Base-by-base conservation (phyloP, 2,113 vertebrate species). In the Microtus ochrogaster region DNA sequence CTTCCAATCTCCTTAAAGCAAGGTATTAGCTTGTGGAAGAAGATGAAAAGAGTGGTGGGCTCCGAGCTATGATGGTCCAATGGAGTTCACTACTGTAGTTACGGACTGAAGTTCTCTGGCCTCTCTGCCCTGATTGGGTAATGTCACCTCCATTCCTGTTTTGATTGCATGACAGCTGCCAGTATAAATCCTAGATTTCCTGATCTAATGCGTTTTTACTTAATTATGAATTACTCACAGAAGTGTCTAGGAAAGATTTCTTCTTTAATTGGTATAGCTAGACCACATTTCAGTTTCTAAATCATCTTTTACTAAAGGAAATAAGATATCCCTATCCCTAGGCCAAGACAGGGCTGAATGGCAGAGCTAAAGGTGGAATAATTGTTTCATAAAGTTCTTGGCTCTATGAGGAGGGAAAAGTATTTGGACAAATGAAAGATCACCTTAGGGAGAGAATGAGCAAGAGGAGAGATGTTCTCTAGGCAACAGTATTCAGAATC, bases 101-200 rank as follows among this genome's bases (percentile, higher is more conserved):
- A 28, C 61, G 83, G 21, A 22, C 4, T 3, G 17, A 41, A 21
- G 33, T 77, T 84, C 17, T 39, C 44, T 68, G 39, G 16, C 16
- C n/a, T 84, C 39, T 74, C 7, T 22, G 1, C 9, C 4, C 17
- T 44, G 55, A 47, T 73, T 89, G 41, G 49, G 14, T 82, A 8
- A 21, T 65, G n/a, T 30, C 21, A 26, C n/a, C 14, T 65, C 66
- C 16, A 81, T 39, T 36, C 14, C 22, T 90, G 4, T 79, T 85
- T 91, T 41, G 5, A 58, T 28, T 86, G 26, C 11, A 12, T 73
- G 79, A 68, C 33, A 74, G 47, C 8, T 68, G 39, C 33, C 47
- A 78, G 68, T 8, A 74, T 92, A 82, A 85, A 83, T 61, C 22
- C 47, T 19, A 17, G 30, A 68, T 93, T 97, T 91, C 39, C 70